phyloP scores from a whole-genome alignment of 1,140 invertebrate genomes.

The Ostrea edulis region DNA sequence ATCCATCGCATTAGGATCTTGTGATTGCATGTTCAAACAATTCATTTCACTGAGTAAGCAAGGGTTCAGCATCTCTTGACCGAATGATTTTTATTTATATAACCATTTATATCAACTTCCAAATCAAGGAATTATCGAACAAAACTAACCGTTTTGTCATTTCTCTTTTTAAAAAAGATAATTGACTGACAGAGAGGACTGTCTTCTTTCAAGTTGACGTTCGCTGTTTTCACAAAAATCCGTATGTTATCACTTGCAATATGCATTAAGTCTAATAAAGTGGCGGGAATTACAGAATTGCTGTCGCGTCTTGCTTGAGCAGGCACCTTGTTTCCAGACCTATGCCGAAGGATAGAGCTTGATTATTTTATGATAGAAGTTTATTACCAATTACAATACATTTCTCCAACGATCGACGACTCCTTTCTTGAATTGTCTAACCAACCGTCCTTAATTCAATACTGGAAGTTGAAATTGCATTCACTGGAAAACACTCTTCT shows the following conservation, averaged over 20 bases:
- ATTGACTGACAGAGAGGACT: not conserved
- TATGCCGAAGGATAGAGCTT: not conserved
- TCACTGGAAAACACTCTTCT: conserved; percentile 4
- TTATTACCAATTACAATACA: not conserved
- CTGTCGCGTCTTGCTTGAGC: not conserved
- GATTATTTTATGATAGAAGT: conserved; percentile 11
- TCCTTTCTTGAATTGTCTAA: not conserved
- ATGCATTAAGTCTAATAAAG: not conserved
- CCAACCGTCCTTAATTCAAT: conserved; percentile 10
- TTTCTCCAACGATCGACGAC: not conserved
- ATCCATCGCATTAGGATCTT: not conserved
- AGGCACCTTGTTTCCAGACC: not conserved
- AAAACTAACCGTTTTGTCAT: not conserved
- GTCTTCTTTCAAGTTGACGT: not conserved
- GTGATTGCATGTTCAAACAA: not conserved
- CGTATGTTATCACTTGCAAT: not conserved
- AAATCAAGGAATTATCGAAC: not conserved
- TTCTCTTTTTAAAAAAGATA: not conserved
- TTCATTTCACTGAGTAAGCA: not conserved
- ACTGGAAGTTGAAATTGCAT: not conserved
- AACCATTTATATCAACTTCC: not conserved
- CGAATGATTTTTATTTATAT: not conserved
- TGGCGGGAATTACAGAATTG: not conserved
- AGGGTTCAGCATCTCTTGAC: not conserved
- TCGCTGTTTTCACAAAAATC: not conserved